phyloP scores from a whole-genome alignment of 2,113 vertebrate species.

The Brachyistius frenatus region DNA sequence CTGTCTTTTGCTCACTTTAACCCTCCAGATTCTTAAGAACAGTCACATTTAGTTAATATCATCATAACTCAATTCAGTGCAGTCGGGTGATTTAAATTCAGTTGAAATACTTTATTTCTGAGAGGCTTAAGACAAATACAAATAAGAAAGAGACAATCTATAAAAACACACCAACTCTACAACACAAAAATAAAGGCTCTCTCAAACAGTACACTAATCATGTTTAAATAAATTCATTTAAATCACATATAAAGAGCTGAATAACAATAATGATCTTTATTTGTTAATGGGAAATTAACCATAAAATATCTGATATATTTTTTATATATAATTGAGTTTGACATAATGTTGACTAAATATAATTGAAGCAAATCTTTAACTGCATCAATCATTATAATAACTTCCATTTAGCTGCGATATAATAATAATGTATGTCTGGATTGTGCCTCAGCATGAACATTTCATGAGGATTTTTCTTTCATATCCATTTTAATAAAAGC shows the following conservation, averaged over 20 bases:
- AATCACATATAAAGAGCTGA: background rate
- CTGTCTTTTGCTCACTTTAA: background rate
- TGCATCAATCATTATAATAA: slow-evolving; percentile 1
- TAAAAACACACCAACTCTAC: rapidly evolving
- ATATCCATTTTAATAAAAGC: background rate
- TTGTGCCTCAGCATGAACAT: background rate
- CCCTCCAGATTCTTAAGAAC: background rate
- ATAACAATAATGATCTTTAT: background rate
- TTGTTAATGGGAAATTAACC: background rate
- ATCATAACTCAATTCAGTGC: background rate
- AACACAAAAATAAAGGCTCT: background rate
- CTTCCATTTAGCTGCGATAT: background rate
- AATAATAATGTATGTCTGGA: background rate
- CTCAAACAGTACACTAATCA: background rate
- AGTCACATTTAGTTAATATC: background rate
- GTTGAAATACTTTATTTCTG: background rate
- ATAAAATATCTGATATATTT: background rate
- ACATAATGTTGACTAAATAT: background rate
- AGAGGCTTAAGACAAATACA: background rate
- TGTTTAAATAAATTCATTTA: background rate
- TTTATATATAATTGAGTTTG: background rate
- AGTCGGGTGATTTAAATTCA: background rate
- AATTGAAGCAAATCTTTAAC: background rate
- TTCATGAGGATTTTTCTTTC: background rate
- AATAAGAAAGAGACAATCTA: background rate